These are phyloP conservation scores for Tadarida brasiliensis DNA, from an alignment of 2,797 vertebrate genomes.

Conservation along the genomic window DNA sequence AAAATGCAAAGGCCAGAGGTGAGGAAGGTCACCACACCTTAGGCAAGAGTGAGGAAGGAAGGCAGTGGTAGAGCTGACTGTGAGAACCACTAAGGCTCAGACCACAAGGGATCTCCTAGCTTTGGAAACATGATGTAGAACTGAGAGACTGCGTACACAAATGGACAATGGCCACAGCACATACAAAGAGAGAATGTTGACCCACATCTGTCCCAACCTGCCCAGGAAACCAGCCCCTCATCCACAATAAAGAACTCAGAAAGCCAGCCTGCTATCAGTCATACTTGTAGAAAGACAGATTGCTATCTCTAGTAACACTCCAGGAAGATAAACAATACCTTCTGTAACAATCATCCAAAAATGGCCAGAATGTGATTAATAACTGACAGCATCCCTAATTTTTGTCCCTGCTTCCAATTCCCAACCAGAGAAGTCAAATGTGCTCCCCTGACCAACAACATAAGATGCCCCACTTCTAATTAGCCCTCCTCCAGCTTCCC, in stretches of 20 bases:
- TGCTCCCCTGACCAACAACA: not conserved
- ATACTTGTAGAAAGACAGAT: not conserved
- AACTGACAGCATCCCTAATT: not conserved
- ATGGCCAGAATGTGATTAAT: not conserved
- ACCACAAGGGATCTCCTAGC: accelerated
- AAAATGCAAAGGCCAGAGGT: not conserved
- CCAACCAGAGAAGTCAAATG: not conserved
- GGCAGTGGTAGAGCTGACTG: not conserved
- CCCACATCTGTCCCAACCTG: too few relatives aligned
- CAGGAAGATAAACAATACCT: not conserved
- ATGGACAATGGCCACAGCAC: not conserved
- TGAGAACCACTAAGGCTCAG: not conserved
- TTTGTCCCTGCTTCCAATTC: not conserved
- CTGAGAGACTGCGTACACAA: not conserved
- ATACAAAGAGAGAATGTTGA: not conserved
- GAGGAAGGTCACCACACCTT: not conserved
- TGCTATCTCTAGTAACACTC: not conserved
- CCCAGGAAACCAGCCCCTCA: not conserved
- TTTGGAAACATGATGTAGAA: not conserved
- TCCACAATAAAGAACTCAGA: not conserved
- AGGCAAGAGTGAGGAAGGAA: not conserved
- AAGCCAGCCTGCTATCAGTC: not conserved
- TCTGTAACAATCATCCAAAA: not conserved
- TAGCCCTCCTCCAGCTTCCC: not conserved
- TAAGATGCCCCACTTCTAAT: accelerated